Conservation (phyloP, 2,888 invertebrate genomes). For the Ryuthela nishihirai region DNA sequence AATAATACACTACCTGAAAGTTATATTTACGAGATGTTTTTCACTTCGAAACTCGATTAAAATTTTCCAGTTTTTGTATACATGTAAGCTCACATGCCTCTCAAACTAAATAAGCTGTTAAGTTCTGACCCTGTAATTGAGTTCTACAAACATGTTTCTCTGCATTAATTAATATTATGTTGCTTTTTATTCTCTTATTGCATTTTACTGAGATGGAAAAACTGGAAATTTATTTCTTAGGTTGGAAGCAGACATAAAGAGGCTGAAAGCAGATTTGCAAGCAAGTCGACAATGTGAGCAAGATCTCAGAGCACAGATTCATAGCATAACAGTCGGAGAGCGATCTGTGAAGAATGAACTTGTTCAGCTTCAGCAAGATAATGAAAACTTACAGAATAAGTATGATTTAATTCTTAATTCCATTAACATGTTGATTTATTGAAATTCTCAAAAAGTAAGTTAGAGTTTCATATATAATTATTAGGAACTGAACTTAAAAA, state of each 20-base stretch:
- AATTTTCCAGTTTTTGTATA: too few species aligned
- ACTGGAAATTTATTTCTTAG: slow-evolving; percentile 53
- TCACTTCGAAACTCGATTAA: too few species aligned
- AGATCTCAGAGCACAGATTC: slow-evolving; percentile 67
- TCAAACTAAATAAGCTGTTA: too few species aligned
- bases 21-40: not conserved
- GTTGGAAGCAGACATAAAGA: slow-evolving; percentile 68
- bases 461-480: too few species aligned
- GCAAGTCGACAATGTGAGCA: slow-evolving; percentile 66
- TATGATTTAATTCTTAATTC: slow-evolving; percentile 54
- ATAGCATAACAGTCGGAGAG: slow-evolving; percentile 62
- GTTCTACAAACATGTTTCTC: not conserved
- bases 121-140: too few species aligned
- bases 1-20: not conserved
- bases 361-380: slow-evolving; percentile 73
- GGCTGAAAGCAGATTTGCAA: slow-evolving; percentile 68
- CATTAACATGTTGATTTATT: too few species aligned
- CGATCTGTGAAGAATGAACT: slow-evolving; percentile 67
- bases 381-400: slow-evolving; percentile 83
- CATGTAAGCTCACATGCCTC: too few species aligned
- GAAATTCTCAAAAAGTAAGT: too few species aligned
- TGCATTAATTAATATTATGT: not conserved
- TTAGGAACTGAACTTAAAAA: too few species aligned
- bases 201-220: not conserved
- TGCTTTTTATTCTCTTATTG: not conserved